Conservation (phyloP, 2,888 invertebrate genomes). For the Lymantria monacha region DNA sequence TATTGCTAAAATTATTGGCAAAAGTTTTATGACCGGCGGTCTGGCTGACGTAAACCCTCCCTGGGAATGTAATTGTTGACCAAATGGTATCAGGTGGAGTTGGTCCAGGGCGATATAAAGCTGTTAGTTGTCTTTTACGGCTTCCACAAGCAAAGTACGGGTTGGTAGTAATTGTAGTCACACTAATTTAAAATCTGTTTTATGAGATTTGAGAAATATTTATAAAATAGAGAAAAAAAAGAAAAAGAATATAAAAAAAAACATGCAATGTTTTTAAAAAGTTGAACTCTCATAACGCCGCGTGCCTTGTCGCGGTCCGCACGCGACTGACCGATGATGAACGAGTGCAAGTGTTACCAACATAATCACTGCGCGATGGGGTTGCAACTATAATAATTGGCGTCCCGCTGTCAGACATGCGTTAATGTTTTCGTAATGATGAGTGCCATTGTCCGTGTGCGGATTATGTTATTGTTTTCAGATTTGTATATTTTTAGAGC, state of each 20-base stretch:
- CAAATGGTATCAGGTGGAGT: no score
- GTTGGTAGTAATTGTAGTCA: no score
- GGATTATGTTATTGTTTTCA: constrained; percentile 68
- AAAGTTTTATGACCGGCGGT: no score
- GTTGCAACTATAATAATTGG: constrained; percentile 77
- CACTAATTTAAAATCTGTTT: no score
- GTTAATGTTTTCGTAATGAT: constrained; percentile 78
- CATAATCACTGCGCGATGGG: constrained; percentile 65
- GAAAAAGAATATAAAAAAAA: constrained; percentile 28
- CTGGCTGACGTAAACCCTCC: no score
- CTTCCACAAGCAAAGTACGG: no score
- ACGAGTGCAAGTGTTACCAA: constrained; percentile 68
- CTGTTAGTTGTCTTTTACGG: no score
- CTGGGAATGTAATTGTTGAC: no score
- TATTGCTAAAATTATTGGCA: no score
- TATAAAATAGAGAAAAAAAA: not conserved
- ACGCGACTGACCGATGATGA: constrained; percentile 61
- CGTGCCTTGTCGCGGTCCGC: constrained; percentile 44
- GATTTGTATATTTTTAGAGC: constrained; percentile 55
- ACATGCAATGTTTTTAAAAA: constrained; percentile 42
- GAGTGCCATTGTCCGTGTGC: constrained; percentile 61
- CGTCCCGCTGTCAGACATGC: constrained; percentile 72
- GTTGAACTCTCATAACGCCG: constrained; percentile 35
- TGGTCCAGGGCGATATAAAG: no score
- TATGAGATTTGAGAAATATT: not conserved